A percentile compares a stretch with the other conserved stretches of the same genome.
Evolutionary conservation across 2,888 invertebrate species (phyloP).

Genomic region (Podabrus alpinus): DNA sequence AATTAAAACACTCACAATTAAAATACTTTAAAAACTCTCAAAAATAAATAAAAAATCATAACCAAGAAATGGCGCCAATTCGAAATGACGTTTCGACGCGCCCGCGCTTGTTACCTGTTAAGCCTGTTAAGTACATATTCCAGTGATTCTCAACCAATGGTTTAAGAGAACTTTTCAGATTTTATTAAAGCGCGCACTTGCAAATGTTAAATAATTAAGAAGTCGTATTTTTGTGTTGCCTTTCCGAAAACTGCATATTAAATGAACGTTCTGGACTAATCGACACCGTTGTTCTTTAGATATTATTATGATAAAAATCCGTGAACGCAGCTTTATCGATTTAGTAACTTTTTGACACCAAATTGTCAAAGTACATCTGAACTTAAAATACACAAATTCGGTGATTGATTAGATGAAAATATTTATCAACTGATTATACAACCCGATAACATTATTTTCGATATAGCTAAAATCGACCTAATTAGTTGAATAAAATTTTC

Average conservation of each 20-base stretch:
- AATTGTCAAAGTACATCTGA: neutral
- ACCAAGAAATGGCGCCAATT: neutral
- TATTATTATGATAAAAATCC: too few species aligned
- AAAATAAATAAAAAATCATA: neutral
- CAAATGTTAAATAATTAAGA: too few species aligned
- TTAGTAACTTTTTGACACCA: neutral
- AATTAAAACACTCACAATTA: neutral
- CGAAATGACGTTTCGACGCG: neutral
- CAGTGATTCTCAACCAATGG: neutral
- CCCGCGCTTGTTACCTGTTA: too few species aligned
- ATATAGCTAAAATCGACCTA: neutral
- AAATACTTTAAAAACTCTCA: neutral
- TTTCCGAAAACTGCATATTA: too few species aligned
- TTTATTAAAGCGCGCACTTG: too few species aligned
- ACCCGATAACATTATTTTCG: neutral
- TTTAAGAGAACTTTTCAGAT: neutral
- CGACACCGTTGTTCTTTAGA: too few species aligned
- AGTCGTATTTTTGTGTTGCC: too few species aligned
- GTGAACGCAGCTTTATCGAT: neutral
- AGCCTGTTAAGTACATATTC: too few species aligned
- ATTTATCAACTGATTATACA: neutral
- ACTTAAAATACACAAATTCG: neutral
- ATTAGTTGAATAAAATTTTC: neutral
- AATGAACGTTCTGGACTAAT: too few species aligned
- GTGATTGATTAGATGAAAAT: neutral